Evolutionary conservation across 2,797 vertebrate species (phyloP).

Genomic region (Telmatherina bonti): DNA sequence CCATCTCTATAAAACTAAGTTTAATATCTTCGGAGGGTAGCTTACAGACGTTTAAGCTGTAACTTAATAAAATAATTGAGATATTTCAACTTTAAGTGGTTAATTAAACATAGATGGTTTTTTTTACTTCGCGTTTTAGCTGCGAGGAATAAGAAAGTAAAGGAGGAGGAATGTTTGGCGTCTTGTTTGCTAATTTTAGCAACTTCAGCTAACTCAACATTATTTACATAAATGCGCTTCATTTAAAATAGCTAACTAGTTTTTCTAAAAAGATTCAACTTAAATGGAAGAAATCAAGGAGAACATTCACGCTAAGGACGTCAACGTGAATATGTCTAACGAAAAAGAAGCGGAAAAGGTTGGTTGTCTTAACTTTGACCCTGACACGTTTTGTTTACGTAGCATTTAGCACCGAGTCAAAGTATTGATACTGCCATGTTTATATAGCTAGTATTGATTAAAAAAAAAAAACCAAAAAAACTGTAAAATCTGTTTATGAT

Average conservation of each 20-base stretch:
- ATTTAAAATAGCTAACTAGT: not conserved
- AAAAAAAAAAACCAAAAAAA: too few species aligned
- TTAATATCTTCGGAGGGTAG: not conserved
- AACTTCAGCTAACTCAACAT: not conserved
- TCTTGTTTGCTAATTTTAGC: slow-evolving; percentile 40
- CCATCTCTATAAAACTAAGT: slow-evolving; percentile 17
- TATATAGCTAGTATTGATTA: too few species aligned
- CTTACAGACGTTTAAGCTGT: not conserved
- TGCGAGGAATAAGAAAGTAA: not conserved
- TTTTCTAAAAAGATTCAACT: not conserved
- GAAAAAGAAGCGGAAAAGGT: slow-evolving; percentile 62
- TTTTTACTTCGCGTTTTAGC: not conserved
- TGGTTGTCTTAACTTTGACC: slow-evolving; percentile 2
- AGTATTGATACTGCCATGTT: too few species aligned
- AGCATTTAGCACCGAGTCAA: not conserved
- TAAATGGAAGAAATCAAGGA: slow-evolving; percentile 83
- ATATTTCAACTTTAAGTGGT: not conserved
- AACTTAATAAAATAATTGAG: not conserved
- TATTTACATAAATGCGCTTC: not conserved
- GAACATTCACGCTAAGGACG: slow-evolving; percentile 67
- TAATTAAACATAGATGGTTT: not conserved
- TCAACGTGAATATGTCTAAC: slow-evolving; percentile 66
- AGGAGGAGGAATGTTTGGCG: not conserved
- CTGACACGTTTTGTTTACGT: not conserved
- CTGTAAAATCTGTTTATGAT: too few species aligned